Conservation (phyloP, 2,797 vertebrate genomes). For the Microhierax caerulescens region DNA sequence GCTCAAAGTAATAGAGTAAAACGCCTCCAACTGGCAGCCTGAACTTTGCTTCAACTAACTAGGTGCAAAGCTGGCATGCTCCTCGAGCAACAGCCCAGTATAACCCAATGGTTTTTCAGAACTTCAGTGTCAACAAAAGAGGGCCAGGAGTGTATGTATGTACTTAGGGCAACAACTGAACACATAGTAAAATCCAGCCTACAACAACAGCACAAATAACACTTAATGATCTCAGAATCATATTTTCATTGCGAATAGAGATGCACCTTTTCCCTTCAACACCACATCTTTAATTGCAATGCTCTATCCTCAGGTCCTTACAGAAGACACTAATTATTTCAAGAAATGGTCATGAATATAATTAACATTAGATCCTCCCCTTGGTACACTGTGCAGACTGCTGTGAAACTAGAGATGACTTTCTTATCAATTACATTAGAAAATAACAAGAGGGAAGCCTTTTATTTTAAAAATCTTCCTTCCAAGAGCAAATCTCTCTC, state of each 20-base stretch:
- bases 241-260: not conserved
- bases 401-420: not conserved
- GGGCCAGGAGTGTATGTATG: not conserved
- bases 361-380: not conserved
- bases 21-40: not conserved
- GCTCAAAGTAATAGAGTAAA: not conserved
- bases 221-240: not conserved
- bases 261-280: not conserved
- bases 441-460: not conserved
- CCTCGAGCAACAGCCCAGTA: not conserved
- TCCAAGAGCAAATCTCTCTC: not conserved
- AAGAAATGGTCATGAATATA: not conserved
- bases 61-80: not conserved
- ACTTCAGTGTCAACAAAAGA: not conserved
- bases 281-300: not conserved
- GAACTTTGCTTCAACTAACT: not conserved
- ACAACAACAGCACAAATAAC: not conserved
- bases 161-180: not conserved
- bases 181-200: not conserved
- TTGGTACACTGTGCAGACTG: not conserved
- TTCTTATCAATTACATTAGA: not conserved
- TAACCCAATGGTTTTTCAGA: not conserved
- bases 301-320: not conserved
- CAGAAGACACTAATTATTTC: not conserved
- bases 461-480: not conserved